Base-by-base conservation (phyloP, 2,888 invertebrate species). In the Eupithecia abbreviata region DNA sequence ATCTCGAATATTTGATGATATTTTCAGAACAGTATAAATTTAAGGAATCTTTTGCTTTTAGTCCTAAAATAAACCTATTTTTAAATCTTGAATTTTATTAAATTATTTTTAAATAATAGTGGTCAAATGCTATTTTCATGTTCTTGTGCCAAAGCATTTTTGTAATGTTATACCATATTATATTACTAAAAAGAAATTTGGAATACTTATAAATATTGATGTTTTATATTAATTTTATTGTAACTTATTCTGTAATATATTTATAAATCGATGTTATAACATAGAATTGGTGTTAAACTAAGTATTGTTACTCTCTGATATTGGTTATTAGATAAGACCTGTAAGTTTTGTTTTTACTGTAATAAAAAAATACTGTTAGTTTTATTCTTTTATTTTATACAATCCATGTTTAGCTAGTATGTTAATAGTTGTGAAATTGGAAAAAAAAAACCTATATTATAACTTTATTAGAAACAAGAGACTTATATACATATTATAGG, bases 331-430 rank as follows among this genome's bases (percentile, higher is more conserved):
- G 88, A 84, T 85, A 86, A 87, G 82, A 85, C 88, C 88, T 89
- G 86, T 90, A 89, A 87, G 85, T 92, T 93, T 85, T 91, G 93
- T 92, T 93, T 94, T 91, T 93, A 93, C 90, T 93, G 88, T 91
- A 92, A 93, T 94, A 90, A 88, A 90, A 87, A 90, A 87, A 91
- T 89, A 91, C 89, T 93, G 93, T 93, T 93, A 80, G 82, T 83
- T 81, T 85, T 84, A 82, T 90, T 89, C 62, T 62, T 62, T 62
- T 88, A 84, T 85, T 87, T 89, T 81, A 65, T 73, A 62, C 3
- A 10, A 30, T 10, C 12, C 12, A 62, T 12, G 30, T 62, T 30
- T 4, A 62, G 30, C 30, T 7, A 30, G 4, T 58, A 3, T 9
- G n/a, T 7, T 55, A 18, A 55, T n/a, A 55, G n/a, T n/a, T 55